Evolutionary conservation across 2,797 vertebrate genomes (phyloP), one percentile per base, ranked within the genome.

Genomic region (Pipistrellus pipistrellus): DNA sequence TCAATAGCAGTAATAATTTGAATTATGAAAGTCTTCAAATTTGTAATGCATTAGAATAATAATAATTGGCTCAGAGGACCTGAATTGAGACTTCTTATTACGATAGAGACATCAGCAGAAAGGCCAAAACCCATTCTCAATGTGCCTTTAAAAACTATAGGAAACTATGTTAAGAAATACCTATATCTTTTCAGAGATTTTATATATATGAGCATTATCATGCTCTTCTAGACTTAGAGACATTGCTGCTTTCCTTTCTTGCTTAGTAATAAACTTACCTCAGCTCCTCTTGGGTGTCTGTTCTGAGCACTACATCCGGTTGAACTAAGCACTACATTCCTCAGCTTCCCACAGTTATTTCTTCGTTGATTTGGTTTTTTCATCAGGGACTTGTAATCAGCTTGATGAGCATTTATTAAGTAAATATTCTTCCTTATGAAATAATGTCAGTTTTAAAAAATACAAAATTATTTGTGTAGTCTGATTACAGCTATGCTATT

Each of bases 321-420:
- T 51, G 41, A 53, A 41, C n/a, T n/a, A n/a, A n/a, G n/a, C n/a
- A n/a, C n/a, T n/a, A n/a, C 17, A 90, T 93, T 44, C 21, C 78
- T 66, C 23, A 64, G 38, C 27, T 23, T 73, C 32, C 35, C 35
- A 55, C 25, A 25, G 1, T 75, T 80, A 53, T 77, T 84, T 30
- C 2, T 68, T 18, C 6, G 6, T 30, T 32, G 17, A 62, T 64
- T 84, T 32, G 15, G 2, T 38, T 57, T 80, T 81, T 41, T 32
- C 15, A 46, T 2, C 32, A 75, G 13, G 8, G 25, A 84, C 32
- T 91, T 20, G 41, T 66, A 90, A 53, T 82, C 77, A 17, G 25
- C 30, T 94, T 84, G 25, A 17, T 80, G 78, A 76, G 17, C 21
- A 75, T 66, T 88, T 92, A 44, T 72, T 88, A 57, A 92, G 27